Base-by-base conservation (phyloP, 1,140 invertebrate genomes). In the Yoshiicerus persimilis region DNA sequence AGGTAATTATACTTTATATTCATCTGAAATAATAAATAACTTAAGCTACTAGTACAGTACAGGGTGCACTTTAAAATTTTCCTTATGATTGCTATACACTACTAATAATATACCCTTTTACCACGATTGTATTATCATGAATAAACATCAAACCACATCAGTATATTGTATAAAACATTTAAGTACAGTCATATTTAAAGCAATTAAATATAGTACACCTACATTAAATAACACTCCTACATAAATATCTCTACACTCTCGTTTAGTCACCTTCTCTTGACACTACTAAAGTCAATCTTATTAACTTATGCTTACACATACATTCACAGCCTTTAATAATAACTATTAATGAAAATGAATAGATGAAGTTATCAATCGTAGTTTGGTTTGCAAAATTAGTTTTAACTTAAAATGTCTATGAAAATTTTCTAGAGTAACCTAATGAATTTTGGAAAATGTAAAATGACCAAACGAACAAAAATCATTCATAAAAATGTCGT, bases 401-500 rank as follows among this genome's bases (percentile, higher is more conserved):
- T 56, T 16, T 56, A 16, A 56, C 2, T 56, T 56, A 56, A 56
- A 56, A 5, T 56, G 20, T n/a, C 47, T 56, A 20, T 56, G 16
- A 36, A 36, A 80, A 80, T 20, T 36, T 38, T 80, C 13, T 70
- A 70, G 27, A 2, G 25, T 13, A 56, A 9, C 27, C 27, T 70
- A 70, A 70, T 70, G 16, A 70, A 70, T 80, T 80, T n/a, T 38
- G 10, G n/a, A 20, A 11, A 38, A 34, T 32, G 30, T 80, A 80
- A 80, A 80, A 80, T 80, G 75, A 80, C 75, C 75, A 80, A 80
- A 20, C 75, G 20, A 80, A 80, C 75, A 80, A 80, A 80, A 80
- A 80, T 80, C 75, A 80, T 80, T 80, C 75, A 80, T 80, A 34
- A 80, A 80, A 80, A 80, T 80, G 75, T 80, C 75, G 75, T 80